phyloP scores from a whole-genome alignment of 2,888 invertebrate genomes.

The Beris chalybata region DNA sequence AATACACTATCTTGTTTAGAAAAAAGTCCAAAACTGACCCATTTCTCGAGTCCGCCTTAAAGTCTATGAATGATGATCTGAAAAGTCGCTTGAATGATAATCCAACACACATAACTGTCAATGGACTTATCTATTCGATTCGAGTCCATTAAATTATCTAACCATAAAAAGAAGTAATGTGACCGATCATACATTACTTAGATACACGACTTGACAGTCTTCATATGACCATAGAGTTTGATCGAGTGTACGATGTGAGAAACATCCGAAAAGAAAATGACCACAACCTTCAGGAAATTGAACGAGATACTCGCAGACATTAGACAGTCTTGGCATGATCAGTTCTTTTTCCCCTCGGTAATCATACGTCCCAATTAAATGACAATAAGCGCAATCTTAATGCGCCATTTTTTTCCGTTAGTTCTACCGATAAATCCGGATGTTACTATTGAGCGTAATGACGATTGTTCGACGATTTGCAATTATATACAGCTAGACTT shows the following conservation, averaged over 20 bases:
- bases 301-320: no score
- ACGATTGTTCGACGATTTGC: constrained; percentile 11
- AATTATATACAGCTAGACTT: constrained; percentile 2
- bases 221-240: no score
- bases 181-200: no score
- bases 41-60: constrained; percentile 2
- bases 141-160: constrained; percentile 8
- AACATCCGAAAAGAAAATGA: no score
- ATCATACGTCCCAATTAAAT: constrained; percentile 19
- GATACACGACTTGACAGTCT: no score
- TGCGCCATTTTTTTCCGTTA: constrained; percentile 23
- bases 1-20: not conserved
- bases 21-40: constrained; percentile 5
- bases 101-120: constrained; percentile 13
- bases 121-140: constrained; percentile 7
- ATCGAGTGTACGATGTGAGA: no score
- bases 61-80: constrained; percentile 1
- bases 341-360: not conserved
- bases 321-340: no score
- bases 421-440: constrained; percentile 19
- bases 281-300: no score
- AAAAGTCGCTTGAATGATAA: constrained; percentile 2
- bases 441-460: constrained; percentile 21
- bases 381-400: constrained; percentile 26
- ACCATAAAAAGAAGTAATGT: not conserved